These are phyloP conservation scores for Gambusia affinis DNA, from an alignment of 2,113 vertebrate species.

Conservation along the genomic window DNA sequence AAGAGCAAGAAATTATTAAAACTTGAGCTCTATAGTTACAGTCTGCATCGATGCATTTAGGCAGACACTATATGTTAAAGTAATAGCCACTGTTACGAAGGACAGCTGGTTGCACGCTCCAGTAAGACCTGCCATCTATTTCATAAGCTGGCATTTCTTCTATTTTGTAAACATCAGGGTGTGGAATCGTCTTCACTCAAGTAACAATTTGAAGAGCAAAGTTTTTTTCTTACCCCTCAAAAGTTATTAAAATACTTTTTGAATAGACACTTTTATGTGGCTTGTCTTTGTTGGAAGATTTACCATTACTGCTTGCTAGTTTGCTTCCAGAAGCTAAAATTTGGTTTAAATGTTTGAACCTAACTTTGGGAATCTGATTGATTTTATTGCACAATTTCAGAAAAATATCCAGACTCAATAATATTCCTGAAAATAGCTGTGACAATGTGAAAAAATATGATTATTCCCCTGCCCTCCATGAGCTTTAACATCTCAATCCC, in stretches of 20 bases:
- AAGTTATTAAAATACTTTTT: slow-evolving; percentile 5
- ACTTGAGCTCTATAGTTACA: slow-evolving; percentile 17
- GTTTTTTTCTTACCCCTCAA: slow-evolving; percentile 16
- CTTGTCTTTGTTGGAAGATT: slow-evolving; percentile 4
- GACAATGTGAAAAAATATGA: background rate
- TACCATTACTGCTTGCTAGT: background rate
- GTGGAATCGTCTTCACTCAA: slow-evolving; percentile 29
- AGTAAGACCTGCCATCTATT: slow-evolving; percentile 38
- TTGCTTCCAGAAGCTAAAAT: slow-evolving; percentile 7
- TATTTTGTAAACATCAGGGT: slow-evolving; percentile 44
- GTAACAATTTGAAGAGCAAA: slow-evolving; percentile 38
- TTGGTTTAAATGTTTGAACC: background rate
- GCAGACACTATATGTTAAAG: background rate
- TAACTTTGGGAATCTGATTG: background rate
- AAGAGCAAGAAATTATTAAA: slow-evolving; percentile 40
- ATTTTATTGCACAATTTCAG: background rate
- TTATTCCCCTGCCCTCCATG: background rate
- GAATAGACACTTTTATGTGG: slow-evolving; percentile 1
- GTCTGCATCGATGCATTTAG: background rate
- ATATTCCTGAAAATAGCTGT: background rate
- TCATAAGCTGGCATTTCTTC: slow-evolving; percentile 17
- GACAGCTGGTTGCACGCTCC: slow-evolving; percentile 24
- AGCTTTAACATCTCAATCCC: background rate
- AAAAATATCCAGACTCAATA: background rate
- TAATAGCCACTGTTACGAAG: slow-evolving; percentile 13